Percentiles rank a stretch among this genome's conserved stretches.
phyloP scores from a whole-genome alignment of 1,140 invertebrate genomes.

The Antheraea pernyi region DNA sequence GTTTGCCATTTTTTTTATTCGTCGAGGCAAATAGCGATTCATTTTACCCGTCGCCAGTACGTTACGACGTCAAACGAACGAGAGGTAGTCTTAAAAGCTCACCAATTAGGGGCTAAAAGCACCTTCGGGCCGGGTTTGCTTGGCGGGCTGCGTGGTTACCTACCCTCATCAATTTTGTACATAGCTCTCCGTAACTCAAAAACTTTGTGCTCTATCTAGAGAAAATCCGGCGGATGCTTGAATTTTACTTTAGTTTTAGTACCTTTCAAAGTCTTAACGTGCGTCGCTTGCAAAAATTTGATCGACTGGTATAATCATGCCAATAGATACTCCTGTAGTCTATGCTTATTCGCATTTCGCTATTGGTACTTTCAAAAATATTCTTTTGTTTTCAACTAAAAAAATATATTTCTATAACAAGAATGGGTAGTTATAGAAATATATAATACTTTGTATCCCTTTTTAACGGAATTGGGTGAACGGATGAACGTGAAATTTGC shows the following conservation, averaged over 20 bases:
- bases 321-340: too few relatives aligned
- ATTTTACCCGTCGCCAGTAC: slow-evolving; percentile 35
- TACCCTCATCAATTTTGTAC: slow-evolving; percentile 73
- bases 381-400: too few relatives aligned
- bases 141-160: slow-evolving; percentile 52
- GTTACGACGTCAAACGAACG: slow-evolving; percentile 62
- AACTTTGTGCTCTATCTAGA: neutral
- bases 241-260: neutral
- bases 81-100: slow-evolving; percentile 78
- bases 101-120: slow-evolving; percentile 79
- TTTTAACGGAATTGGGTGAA: too few relatives aligned
- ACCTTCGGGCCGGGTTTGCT: slow-evolving; percentile 63
- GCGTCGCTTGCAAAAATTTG: too few relatives aligned
- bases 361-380: too few relatives aligned
- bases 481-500: too few relatives aligned
- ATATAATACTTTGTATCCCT: too few relatives aligned
- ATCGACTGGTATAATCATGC: too few relatives aligned
- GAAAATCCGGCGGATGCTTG: neutral
- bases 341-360: too few relatives aligned
- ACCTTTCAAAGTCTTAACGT: neutral
- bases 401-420: too few relatives aligned
- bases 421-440: too few relatives aligned
- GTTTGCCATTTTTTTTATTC: slow-evolving; percentile 28
- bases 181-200: slow-evolving; percentile 26
- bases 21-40: slow-evolving; percentile 31